phyloP scores from a whole-genome alignment of 2,888 invertebrate genomes.

The Ptilodon capucinus region DNA sequence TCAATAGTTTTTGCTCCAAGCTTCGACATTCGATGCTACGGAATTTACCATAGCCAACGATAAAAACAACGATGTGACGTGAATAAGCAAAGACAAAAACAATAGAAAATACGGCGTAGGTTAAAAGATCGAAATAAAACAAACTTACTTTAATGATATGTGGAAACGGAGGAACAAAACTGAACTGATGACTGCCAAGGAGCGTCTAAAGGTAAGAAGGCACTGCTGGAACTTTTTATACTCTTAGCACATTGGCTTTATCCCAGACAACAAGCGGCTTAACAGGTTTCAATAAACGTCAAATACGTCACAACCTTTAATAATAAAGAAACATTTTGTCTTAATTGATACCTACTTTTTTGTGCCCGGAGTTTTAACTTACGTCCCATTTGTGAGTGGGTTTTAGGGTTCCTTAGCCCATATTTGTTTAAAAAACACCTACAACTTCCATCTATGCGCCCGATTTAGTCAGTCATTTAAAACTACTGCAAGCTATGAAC shows the following conservation, averaged over 20 bases:
- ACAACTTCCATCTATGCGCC: too few species aligned
- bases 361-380: constrained; percentile 3
- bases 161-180: constrained; percentile 10
- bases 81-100: too few species aligned
- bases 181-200: constrained; percentile 7
- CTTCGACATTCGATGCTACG: not conserved
- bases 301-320: constrained; percentile 10
- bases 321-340: constrained; percentile 9
- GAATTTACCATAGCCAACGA: not conserved
- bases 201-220: constrained; percentile 12
- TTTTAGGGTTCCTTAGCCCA: not conserved
- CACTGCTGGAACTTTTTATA: constrained; percentile 28
- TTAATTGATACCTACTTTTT: constrained; percentile 1
- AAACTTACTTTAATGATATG: constrained; percentile 10
- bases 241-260: constrained; percentile 18
- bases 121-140: not conserved
- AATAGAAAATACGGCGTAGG: too few species aligned
- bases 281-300: constrained; percentile 32
- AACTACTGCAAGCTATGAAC: too few species aligned
- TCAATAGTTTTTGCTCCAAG: not conserved
- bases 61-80: not conserved
- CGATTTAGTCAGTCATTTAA: too few species aligned
- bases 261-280: constrained; percentile 5
- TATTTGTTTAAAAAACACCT: too few species aligned
- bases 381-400: not conserved